Evolutionary conservation across 2,113 vertebrate species (phyloP).

Genomic region (Orthonyx spaldingii): DNA sequence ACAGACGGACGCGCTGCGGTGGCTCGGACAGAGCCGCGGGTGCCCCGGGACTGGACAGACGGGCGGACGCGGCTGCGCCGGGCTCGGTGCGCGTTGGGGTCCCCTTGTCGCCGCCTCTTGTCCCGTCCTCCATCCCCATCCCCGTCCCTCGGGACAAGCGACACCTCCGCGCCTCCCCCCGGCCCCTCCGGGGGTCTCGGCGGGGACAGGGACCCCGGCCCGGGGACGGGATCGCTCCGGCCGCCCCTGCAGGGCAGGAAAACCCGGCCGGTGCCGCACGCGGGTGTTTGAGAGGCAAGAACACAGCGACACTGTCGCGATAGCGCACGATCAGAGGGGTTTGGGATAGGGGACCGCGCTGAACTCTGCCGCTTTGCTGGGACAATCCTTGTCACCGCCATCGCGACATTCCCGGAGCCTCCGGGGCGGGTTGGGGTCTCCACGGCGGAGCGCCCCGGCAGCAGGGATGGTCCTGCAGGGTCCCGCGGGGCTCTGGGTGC

Average conservation of each 20-base stretch:
- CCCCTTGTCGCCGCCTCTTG: not conserved
- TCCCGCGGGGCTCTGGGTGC: not conserved
- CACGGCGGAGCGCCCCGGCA: not conserved
- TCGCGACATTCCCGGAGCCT: fast-evolving
- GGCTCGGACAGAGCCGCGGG: not conserved
- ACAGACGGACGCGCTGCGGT: not conserved
- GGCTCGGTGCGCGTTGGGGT: not conserved
- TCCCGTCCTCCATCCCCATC: not conserved
- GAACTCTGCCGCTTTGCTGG: not conserved
- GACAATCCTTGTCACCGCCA: not conserved
- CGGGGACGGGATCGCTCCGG: not conserved
- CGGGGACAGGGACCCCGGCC: not conserved
- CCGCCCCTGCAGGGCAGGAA: not conserved
- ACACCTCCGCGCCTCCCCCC: fast-evolving
- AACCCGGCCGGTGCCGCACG: not conserved
- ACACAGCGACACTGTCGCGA: not conserved
- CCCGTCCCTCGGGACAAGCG: not conserved
- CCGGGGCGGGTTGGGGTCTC: not conserved
- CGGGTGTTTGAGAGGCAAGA: fast-evolving
- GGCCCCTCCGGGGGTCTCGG: fast-evolving
- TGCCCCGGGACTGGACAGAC: not conserved
- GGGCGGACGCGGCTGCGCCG: fast-evolving
- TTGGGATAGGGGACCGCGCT: not conserved
- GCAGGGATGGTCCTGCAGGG: fast-evolving
- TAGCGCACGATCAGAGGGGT: fast-evolving